Conservation (phyloP, 2,888 invertebrate genomes). For the Euphydryas editha region DNA sequence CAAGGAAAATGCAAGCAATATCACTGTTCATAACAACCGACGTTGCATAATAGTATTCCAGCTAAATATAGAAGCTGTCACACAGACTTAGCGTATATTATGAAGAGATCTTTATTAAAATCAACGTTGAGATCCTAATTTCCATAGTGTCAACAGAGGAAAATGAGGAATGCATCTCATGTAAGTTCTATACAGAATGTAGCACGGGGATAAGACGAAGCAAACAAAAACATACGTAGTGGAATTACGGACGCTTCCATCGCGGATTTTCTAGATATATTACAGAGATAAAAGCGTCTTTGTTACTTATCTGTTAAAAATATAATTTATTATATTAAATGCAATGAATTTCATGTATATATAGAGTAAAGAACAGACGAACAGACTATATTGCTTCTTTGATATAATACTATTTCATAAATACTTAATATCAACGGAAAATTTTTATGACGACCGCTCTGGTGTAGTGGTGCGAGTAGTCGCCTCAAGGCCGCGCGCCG, state of each 20-base stretch:
- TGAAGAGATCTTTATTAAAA: constrained; percentile 55
- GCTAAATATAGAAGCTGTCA: constrained; percentile 7
- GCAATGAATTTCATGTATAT: too few species aligned
- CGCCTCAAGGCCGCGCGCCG: too few species aligned
- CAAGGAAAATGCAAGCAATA: not conserved
- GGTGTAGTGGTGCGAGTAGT: too few species aligned
- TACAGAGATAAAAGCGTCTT: not conserved
- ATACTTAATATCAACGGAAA: too few species aligned
- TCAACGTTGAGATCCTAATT: constrained; percentile 61
- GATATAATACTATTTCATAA: too few species aligned
- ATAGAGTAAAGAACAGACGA: too few species aligned
- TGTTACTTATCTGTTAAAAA: not conserved
- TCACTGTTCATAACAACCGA: constrained; percentile 2
- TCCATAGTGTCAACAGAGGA: constrained; percentile 68
- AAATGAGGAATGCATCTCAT: constrained; percentile 66
- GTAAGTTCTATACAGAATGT: constrained; percentile 37
- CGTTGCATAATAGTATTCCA: constrained; percentile 8
- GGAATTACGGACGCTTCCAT: constrained; percentile 13
- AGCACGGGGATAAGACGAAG: constrained; percentile 44
- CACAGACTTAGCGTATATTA: constrained; percentile 18
- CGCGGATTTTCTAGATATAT: constrained; percentile 16
- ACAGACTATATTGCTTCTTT: too few species aligned
- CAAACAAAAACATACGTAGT: constrained; percentile 39
- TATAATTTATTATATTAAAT: too few species aligned
- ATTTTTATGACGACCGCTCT: too few species aligned